Percentiles rank a stretch among this genome's conserved stretches.
Evolutionary conservation across 1,140 invertebrate species (phyloP).

Genomic region (Drosophila erecta): DNA sequence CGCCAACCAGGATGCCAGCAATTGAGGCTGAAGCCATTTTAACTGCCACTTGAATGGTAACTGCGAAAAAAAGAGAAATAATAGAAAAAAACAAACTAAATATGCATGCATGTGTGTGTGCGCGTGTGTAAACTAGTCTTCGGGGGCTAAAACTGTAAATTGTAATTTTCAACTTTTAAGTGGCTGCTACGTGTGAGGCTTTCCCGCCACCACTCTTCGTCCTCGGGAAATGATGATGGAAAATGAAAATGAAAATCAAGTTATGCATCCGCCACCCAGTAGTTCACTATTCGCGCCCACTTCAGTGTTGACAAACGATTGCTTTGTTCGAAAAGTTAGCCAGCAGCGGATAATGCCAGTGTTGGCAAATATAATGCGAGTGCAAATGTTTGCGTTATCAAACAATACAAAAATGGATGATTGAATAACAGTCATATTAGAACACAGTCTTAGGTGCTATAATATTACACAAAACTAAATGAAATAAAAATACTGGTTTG

Average conservation of each 20-base stretch:
- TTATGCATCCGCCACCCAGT: constrained; percentile 2
- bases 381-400: not conserved
- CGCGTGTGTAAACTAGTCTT: constrained; percentile 22
- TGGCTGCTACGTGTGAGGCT: constrained; percentile 58
- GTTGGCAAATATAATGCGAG: not conserved
- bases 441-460: no score
- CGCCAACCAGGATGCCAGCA: constrained; percentile 54
- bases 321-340: constrained; percentile 11
- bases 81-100: constrained; percentile 16
- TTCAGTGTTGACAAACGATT: constrained; percentile 35
- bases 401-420: not conserved
- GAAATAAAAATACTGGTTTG: no score
- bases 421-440: no score
- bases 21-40: constrained; percentile 80
- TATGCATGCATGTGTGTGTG: constrained; percentile 17
- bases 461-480: no score
- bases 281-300: constrained; percentile 6
- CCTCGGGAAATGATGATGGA: constrained; percentile 10
- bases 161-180: constrained; percentile 76
- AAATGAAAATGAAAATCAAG: constrained; percentile 42
- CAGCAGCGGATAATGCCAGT: not conserved
- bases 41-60: constrained; percentile 76
- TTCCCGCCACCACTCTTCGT: not conserved
- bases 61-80: constrained; percentile 46
- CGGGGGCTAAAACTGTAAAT: constrained; percentile 60